Base-by-base conservation (phyloP, 2,888 invertebrate genomes). In the Ptychoptera albimana region DNA sequence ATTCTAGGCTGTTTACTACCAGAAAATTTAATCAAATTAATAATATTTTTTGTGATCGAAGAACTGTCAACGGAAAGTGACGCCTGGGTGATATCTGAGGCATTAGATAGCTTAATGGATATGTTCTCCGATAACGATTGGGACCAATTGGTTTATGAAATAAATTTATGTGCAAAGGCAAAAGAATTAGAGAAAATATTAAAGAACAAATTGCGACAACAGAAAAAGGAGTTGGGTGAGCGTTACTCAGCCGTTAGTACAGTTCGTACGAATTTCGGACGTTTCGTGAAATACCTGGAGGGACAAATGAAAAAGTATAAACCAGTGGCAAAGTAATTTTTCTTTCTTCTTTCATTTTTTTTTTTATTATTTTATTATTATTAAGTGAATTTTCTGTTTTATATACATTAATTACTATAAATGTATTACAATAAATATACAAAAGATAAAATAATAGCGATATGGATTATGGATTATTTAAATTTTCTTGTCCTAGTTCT, bases 51-150 rank as follows among this genome's bases (percentile, higher is more conserved):
- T 55, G 69, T 83, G 51, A 52, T 82, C 36, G 75, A 77, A 31
- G 70, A 74, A 51, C 55, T 61, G 54, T 51, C 46, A 36, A 71
- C 71, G 52, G 80, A 82, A 55, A 61, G 66, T 14, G 76, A 79
- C 49, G 72, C 79, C 8, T 81, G 81, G 78, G 74, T 82, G 6
- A 64, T 78, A 32, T 81, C 83, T 0, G 85, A 85, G 65, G 74
- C 79, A 4, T 58, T 84, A 35, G 85, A 85, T 56, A 75, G 79
- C 1, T 56, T 84, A 23, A 79, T 84, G 62, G 85, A 85, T 57
- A 71, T 85, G 51, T 85, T 80, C 61, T 73, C 79, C 0, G 82
- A 83, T 55, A 84, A 85, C 55, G 78, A 81, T 55, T 76, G 79
- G 45, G 78, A 83, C 57, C 55, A 57, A 14, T 61, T 82, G 46